Base-by-base conservation (phyloP, 2,797 vertebrate species). In the Sandelia bainsii region DNA sequence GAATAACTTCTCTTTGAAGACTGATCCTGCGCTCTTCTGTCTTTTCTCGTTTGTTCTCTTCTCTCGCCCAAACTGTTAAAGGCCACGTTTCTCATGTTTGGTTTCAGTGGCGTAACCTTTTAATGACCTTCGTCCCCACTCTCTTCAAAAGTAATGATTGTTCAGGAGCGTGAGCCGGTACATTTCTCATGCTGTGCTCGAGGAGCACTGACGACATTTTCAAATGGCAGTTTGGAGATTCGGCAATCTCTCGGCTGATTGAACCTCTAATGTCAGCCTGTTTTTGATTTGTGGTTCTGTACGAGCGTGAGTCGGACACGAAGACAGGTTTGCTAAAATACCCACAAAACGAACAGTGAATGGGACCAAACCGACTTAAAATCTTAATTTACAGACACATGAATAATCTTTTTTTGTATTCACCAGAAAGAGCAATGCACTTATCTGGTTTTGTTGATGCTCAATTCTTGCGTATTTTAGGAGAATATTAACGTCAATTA, bases 101-200 rank as follows among this genome's bases (percentile, higher is more conserved):
- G 58, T 72, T 75, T 81, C 70, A 71, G 57, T 3, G 65, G 56
- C 56, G 62, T 86, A 64, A 79, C 86, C 71, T 82, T 84, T 58
- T 74, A 87, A 83, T 82, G 76, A 69, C 77, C 53, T 64, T 39
- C 16, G 3, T 72, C 23, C 29, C 58, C 16, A 48, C 65, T 81
- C 80, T 80, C 69, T 75, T 84, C 72, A 79, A 75, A 87, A 77
- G 63, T 62, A 81, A 87, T 85, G 82, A 86, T 80, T 82, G 79
- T 76, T 84, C 52, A 62, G 70, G 42, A 84, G 81, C 19, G 0
- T 14, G 27, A 78, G 75, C 69, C 11, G 23, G 32, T 59, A 58
- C 56, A 60, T 72, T 54, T 77, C 52, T 88, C 48, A 10, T 2
- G 9, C 51, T 16, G 44, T 25, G 29, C 66, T 88, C 65, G 58